Conservation (phyloP, 2,113 vertebrate species). For the Barnardius zonarius region DNA sequence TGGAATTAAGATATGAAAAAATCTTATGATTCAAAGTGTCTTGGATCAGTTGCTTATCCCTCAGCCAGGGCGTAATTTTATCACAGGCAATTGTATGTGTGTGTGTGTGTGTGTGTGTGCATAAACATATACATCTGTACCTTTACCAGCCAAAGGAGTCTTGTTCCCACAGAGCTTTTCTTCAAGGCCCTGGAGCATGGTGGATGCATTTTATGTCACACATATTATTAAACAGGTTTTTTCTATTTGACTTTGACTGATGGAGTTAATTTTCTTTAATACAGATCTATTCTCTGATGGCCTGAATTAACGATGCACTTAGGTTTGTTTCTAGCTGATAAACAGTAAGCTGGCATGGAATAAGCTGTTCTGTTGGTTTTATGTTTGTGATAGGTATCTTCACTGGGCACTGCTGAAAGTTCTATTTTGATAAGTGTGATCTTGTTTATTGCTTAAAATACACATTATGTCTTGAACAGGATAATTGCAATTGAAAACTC, state of each 20-base stretch:
- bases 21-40: neutral
- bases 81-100: neutral
- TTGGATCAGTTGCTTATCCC: neutral
- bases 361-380: neutral
- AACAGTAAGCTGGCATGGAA: neutral
- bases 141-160: neutral
- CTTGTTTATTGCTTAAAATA: conserved; percentile 22
- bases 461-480: neutral
- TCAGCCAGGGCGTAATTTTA: neutral
- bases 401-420: neutral
- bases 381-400: conserved; percentile 31
- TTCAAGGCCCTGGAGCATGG: neutral
- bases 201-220: neutral
- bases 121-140: neutral
- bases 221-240: neutral
- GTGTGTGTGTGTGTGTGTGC: neutral
- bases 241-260: conserved; percentile 7
- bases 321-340: conserved; percentile 41
- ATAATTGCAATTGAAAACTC: neutral
- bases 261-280: conserved; percentile 52
- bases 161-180: neutral
- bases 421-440: neutral
- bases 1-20: neutral
- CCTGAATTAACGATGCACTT: neutral
- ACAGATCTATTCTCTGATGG: conserved; percentile 22